phyloP scores from a whole-genome alignment of 2,888 invertebrate genomes.

The Xanthorhoe designata region DNA sequence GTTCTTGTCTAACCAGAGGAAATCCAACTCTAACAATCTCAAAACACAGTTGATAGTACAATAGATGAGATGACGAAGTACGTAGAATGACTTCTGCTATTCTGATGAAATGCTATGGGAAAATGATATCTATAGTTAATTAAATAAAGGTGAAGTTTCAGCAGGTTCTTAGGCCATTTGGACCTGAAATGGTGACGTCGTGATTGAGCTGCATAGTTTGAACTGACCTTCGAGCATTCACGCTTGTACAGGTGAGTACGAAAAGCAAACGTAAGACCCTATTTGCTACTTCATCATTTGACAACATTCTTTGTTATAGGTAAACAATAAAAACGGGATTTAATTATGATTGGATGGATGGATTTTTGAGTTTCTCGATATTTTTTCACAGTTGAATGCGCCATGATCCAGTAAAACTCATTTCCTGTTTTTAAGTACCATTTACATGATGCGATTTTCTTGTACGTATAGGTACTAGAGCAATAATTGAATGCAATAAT shows the following conservation, averaged over 20 bases:
- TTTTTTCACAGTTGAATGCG: too few relatives aligned
- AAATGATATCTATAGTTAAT: background rate
- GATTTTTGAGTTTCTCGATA: too few relatives aligned
- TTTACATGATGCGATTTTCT: too few relatives aligned
- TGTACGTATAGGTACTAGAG: too few relatives aligned
- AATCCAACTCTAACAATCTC: background rate
- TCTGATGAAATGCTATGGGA: background rate
- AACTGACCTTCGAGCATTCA: constrained; percentile 75
- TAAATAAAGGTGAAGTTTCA: constrained; percentile 30
- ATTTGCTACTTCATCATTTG: background rate
- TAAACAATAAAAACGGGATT: too few relatives aligned
- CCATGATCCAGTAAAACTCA: too few relatives aligned
- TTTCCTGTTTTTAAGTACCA: too few relatives aligned
- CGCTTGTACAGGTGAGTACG: constrained; percentile 59
- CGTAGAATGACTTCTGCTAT: background rate
- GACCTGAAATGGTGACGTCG: constrained; percentile 53
- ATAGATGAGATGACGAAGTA: background rate
- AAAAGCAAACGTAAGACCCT: constrained; percentile 1
- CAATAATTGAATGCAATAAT: too few relatives aligned
- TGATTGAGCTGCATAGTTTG: constrained; percentile 76
- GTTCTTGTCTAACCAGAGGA: background rate
- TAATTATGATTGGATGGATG: too few relatives aligned
- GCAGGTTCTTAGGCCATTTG: constrained; percentile 44
- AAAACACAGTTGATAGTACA: background rate
- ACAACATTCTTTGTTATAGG: too few relatives aligned